Percentiles rank a stretch among this genome's conserved stretches.
phyloP scores from a whole-genome alignment of 2,113 vertebrate genomes.

The Lepisosteus osseus region DNA sequence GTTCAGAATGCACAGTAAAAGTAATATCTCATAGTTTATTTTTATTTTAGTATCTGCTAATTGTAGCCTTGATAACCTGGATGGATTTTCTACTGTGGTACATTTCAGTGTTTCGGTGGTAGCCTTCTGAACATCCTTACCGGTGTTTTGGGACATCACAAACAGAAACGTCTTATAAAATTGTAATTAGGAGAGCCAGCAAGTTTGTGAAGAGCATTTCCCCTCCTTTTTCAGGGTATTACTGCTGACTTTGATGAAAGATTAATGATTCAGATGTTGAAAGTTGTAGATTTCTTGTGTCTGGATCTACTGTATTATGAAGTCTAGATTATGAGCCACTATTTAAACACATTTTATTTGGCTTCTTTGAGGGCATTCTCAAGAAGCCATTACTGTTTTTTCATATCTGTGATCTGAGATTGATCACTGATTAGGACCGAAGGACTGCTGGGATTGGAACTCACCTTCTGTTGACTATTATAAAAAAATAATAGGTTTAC shows the following conservation, averaged over 20 bases:
- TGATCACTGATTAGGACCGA: constrained; percentile 58
- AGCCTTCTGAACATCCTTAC: too few species aligned
- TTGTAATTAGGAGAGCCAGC: background rate
- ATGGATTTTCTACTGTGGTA: too few species aligned
- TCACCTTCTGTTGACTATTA: too few species aligned
- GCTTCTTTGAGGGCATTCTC: constrained; percentile 53
- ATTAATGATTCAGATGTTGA: constrained; percentile 38
- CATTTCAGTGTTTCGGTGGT: too few species aligned
- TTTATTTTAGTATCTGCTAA: too few species aligned
- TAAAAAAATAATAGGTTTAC: too few species aligned
- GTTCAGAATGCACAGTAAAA: too few species aligned
- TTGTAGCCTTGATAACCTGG: too few species aligned
- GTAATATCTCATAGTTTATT: too few species aligned
- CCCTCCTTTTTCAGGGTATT: constrained; percentile 19
- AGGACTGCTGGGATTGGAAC: constrained; percentile 43
- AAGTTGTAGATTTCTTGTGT: constrained; percentile 13
- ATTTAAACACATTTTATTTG: constrained; percentile 33
- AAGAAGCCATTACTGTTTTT: constrained; percentile 51
- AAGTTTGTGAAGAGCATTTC: constrained; percentile 1
- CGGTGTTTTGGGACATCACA: too few species aligned
- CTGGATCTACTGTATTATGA: constrained; percentile 6
- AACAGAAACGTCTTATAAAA: background rate
- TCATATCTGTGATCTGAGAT: constrained; percentile 65
- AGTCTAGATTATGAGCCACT: constrained; percentile 22
- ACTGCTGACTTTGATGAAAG: constrained; percentile 40